A percentile compares a stretch with the other conserved stretches of the same genome.
Evolutionary conservation across 2,888 invertebrate genomes (phyloP).

Genomic region (Synergus gifuensis): DNA sequence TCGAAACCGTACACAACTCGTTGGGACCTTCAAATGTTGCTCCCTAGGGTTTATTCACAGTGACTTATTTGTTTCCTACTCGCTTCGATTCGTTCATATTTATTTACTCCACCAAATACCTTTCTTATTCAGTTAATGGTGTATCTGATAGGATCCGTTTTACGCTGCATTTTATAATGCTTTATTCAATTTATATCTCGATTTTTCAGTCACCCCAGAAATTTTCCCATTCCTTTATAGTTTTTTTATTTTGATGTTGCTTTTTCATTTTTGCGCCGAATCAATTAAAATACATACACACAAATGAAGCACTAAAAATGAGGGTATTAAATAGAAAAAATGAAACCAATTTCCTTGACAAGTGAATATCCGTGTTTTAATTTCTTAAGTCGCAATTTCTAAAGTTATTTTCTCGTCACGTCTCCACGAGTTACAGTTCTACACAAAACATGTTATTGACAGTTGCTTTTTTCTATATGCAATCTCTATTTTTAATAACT

Average conservation of each 20-base stretch:
- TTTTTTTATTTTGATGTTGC: too few relatives aligned
- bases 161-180: background rate
- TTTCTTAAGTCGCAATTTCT: background rate
- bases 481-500: background rate
- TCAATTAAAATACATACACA: too few relatives aligned
- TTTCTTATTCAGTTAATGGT: conserved; percentile 17
- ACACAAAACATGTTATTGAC: background rate
- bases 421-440: background rate
- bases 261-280: too few relatives aligned
- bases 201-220: background rate
- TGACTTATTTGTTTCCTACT: conserved; percentile 35
- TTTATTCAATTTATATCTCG: conserved; percentile 20
- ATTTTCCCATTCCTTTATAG: too few relatives aligned
- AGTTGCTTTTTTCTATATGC: background rate
- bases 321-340: background rate
- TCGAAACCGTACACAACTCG: conserved; percentile 43
- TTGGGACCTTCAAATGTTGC: background rate
- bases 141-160: background rate
- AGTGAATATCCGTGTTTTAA: background rate
- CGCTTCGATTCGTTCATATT: conserved; percentile 30
- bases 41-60: conserved; percentile 6
- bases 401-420: background rate
- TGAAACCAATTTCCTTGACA: background rate
- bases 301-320: too few relatives aligned
- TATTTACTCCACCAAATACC: conserved; percentile 17